Evolutionary conservation across 2,113 vertebrate species (phyloP).

Genomic region (Erinaceus europaeus): DNA sequence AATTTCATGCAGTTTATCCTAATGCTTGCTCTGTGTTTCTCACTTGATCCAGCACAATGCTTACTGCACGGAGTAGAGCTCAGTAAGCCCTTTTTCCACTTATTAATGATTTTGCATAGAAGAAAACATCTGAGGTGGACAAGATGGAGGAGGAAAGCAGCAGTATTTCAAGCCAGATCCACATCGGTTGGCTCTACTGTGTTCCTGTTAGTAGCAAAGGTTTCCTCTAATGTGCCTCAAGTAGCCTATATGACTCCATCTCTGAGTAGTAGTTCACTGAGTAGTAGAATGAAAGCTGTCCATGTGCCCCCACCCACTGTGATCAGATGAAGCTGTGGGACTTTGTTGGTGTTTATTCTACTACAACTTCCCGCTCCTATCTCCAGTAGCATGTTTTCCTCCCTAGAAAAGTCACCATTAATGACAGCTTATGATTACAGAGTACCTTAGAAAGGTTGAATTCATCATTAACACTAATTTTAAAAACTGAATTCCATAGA

Average conservation of each 20-base stretch:
- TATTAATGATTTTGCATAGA: neutral
- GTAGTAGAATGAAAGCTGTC: neutral
- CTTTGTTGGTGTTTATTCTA: neutral
- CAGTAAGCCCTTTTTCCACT: neutral
- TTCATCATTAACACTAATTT: neutral
- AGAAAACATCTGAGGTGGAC: neutral
- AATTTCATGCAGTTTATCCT: neutral
- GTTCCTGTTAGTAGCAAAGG: neutral
- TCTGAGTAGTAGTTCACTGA: neutral
- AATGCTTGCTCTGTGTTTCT: neutral
- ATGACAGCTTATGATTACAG: neutral
- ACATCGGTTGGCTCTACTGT: neutral
- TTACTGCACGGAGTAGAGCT: neutral
- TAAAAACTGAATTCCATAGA: constrained; percentile 23
- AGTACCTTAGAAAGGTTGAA: neutral
- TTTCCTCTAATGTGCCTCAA: neutral
- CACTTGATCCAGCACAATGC: neutral
- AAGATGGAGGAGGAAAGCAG: fast-evolving
- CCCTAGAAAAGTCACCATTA: neutral
- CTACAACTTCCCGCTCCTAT: neutral
- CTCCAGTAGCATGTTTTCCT: neutral
- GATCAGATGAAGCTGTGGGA: neutral
- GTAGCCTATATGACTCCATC: neutral
- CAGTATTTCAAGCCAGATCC: neutral
- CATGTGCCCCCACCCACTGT: neutral